A percentile compares a stretch with the other conserved stretches of the same genome.
Conservation (phyloP, 1,140 invertebrate species). For the Lucilia cuprina region DNA sequence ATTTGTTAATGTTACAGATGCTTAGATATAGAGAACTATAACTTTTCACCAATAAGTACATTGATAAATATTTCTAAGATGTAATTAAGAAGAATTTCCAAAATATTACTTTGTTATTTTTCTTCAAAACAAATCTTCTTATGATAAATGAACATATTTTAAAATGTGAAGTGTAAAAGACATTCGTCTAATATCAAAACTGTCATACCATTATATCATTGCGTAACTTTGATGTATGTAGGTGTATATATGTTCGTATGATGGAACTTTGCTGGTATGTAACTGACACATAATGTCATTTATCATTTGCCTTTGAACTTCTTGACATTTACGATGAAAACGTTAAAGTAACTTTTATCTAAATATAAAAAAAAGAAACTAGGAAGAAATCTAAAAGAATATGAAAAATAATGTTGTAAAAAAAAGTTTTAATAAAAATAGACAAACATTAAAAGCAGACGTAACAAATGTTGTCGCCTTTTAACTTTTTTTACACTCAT, state of each 20-base stretch:
- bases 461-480: neutral
- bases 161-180: too few species aligned
- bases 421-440: slow-evolving; percentile 1
- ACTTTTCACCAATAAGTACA: too few species aligned
- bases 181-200: neutral
- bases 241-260: neutral
- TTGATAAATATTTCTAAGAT: too few species aligned
- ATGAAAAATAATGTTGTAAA: neutral
- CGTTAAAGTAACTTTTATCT: slow-evolving; percentile 11
- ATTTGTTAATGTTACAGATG: too few species aligned
- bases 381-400: neutral
- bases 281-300: slow-evolving; percentile 11
- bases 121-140: too few species aligned
- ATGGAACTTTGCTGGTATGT: neutral
- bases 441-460: neutral
- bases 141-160: too few species aligned
- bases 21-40: too few species aligned
- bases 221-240: neutral
- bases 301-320: slow-evolving; percentile 17
- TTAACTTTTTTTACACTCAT: neutral
- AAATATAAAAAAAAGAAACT: neutral
- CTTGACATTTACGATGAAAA: slow-evolving; percentile 11
- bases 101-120: too few species aligned
- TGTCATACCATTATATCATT: neutral
- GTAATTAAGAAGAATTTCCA: too few species aligned